Base-by-base conservation (phyloP, 1,140 invertebrate genomes). In the Polypedilum vanderplanki region DNA sequence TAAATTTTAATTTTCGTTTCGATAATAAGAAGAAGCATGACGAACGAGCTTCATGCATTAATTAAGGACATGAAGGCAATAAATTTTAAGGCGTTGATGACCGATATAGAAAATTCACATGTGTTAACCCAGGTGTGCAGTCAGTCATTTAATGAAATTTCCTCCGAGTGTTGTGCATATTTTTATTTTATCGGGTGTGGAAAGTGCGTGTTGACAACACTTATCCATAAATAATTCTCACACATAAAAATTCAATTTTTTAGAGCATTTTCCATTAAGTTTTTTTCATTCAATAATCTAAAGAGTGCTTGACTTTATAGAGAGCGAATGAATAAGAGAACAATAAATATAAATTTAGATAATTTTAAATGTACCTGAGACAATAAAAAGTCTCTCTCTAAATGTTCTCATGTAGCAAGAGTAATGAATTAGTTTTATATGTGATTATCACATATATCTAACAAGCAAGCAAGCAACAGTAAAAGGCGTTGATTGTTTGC, bases 151-250 rank as follows among this genome's bases (percentile, higher is more conserved):
- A 57, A 15, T 57, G 15, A 57, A 57, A 57, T 57, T 57, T 57
- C 46, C 46, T 57, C 46, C 12, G 46, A 57, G 46, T 12, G 12
- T n/a, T 4, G 46, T 12, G 46, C 4, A n/a, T 15, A 57, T 46
- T 46, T 12, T 46, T 46, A 1, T 4, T 9, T 46, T 46, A 15
- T 46, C 24, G 24, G 24, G 24, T 33, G 24, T 5, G 24, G 24
- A 5, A 33, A 33, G 24, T 57, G 46, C n/a, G 46, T 57, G 46
- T 57, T 57, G 12, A 4, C 46, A 57, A n/a, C 12, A 57, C n/a
- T 57, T 8, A 57, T 57, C 46, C 46, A 57, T 57, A 57, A 57
- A 57, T 57, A 57, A 57, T 57, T 57, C 46, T 57, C 46, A 57
- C 12, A 57, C 46, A 57, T 57, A n/a, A n/a, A n/a, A n/a, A n/a